Evolutionary conservation across 2,888 invertebrate genomes (phyloP), one percentile per base, ranked within the genome.

Genomic region (Calliopum simillimum): DNA sequence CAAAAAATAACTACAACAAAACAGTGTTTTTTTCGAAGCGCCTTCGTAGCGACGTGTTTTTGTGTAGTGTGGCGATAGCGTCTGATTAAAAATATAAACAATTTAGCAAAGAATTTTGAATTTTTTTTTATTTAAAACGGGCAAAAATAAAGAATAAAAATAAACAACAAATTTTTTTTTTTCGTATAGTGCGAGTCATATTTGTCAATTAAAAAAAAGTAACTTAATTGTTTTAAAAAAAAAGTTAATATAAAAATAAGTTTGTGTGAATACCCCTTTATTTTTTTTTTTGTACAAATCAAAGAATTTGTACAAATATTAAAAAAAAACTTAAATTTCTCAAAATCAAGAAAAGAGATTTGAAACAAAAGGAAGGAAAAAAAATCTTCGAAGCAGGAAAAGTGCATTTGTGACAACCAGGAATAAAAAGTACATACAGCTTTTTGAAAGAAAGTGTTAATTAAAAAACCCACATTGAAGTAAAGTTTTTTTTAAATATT

Each of bases 1-100:
- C 46, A 19, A 58, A 46, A 66, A 46, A 16, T 56, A 16, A 19
- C n/a, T 1, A 67, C 41, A 46, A 56, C 6, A 25, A 33, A 58
- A 47, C 59, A 67, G 67, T 67, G 47, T 67, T 67, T 59, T 49
- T 46, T 67, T 46, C 16, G 47, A 67, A 67, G 67, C 59, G 49
- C 21, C 21, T 49, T 44, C 41, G 59, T 19, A 11, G 33, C 16
- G 67, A 67, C 46, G 67, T 67, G 49, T 59, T 59, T 58, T 49
- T 49, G 23, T 33, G 13, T 21, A 25, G 12, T 11, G 56, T 16
- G 41, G 46, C 11, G 2, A 41, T 19, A 6, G 33, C 33, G 33
- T 33, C 33, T 33, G 16, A 16, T 33, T 33, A 43, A 59, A 55
- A 12, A 19, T 56, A 14, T 4, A 12, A 16, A 41, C 33, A 11